These are phyloP conservation scores for Squalus acanthias DNA, from an alignment of 2,797 vertebrate species.

Conservation along the genomic window DNA sequence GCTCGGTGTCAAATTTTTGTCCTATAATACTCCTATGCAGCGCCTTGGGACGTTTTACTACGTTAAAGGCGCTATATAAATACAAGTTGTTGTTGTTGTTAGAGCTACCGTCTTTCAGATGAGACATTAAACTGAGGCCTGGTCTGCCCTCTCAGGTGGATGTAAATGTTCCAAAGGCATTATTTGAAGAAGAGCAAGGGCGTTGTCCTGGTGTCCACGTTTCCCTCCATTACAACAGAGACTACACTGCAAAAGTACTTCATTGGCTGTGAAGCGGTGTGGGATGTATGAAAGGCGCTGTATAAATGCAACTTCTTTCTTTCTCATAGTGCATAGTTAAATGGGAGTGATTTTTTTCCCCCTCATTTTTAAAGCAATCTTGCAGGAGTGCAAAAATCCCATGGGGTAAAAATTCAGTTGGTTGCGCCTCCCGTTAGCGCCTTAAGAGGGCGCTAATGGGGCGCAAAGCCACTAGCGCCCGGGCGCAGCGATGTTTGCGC, in stretches of 20 bases:
- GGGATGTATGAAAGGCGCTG: neutral
- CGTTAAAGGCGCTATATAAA: too few species aligned
- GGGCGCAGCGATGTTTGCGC: too few species aligned
- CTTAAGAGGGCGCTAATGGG: too few species aligned
- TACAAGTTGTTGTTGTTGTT: too few species aligned
- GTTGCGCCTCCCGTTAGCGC: too few species aligned
- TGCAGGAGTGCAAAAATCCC: neutral
- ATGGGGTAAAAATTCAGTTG: too few species aligned
- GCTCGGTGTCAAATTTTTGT: too few species aligned
- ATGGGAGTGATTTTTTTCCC: neutral
- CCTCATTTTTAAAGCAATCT: neutral
- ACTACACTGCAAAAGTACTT: neutral
- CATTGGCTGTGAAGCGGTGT: neutral
- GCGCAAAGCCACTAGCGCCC: too few species aligned
- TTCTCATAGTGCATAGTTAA: neutral
- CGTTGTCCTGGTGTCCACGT: neutral
- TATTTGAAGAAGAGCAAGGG: neutral
- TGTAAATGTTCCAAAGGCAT: neutral
- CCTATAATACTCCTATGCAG: too few species aligned
- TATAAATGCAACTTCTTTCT: neutral
- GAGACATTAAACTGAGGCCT: neutral
- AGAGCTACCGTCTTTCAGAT: neutral
- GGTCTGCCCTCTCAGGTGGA: neutral
- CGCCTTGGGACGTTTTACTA: too few species aligned
- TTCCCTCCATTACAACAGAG: neutral